Conservation (phyloP, 2,888 invertebrate genomes). For the Amiota minor region DNA sequence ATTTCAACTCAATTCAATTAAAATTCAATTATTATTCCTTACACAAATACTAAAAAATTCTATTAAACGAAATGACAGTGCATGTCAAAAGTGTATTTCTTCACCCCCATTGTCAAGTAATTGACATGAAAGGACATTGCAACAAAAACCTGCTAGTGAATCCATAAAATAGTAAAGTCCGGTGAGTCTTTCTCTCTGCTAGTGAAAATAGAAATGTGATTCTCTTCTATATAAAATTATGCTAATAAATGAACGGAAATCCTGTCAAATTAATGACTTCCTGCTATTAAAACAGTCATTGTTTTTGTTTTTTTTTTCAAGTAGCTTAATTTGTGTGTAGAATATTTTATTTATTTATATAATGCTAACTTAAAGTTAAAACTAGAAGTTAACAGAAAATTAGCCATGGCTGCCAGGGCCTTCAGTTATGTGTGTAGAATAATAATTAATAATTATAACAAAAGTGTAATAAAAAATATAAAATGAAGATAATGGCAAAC, state of each 20-base stretch:
- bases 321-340: too few relatives aligned
- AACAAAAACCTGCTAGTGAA: not conserved
- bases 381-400: too few relatives aligned
- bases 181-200: not conserved
- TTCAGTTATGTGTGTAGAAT: too few relatives aligned
- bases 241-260: constrained; percentile 44
- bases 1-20: not conserved
- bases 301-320: not conserved
- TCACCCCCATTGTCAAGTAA: not conserved
- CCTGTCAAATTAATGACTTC: constrained; percentile 46
- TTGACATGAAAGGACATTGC: not conserved
- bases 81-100: not conserved
- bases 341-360: too few relatives aligned
- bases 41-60: constrained; percentile 5
- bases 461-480: too few relatives aligned
- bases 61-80: not conserved
- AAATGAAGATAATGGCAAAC: too few relatives aligned
- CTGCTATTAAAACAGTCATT: constrained; percentile 18
- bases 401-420: too few relatives aligned
- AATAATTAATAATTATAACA: too few relatives aligned
- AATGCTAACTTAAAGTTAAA: too few relatives aligned
- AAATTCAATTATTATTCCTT: constrained; percentile 15
- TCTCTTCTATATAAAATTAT: constrained; percentile 6
- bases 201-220: not conserved
- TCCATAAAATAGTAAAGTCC: not conserved